Percentiles rank a stretch among this genome's conserved stretches.
Evolutionary conservation across 1,140 invertebrate genomes (phyloP).

Genomic region (Sinonovacula constricta): DNA sequence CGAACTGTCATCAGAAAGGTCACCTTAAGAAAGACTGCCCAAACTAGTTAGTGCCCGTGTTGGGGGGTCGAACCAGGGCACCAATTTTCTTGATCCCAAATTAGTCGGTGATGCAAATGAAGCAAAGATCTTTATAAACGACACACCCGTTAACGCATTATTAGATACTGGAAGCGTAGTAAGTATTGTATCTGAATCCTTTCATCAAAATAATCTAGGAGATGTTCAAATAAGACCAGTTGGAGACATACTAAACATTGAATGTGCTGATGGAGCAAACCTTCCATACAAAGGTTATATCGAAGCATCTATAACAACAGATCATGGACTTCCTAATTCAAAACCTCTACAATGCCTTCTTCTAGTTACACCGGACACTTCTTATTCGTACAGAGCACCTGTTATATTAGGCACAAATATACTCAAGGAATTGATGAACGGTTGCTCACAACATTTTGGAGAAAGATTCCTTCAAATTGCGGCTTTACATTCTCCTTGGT

Average conservation of each 20-base stretch:
- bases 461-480: neutral
- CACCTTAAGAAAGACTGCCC: constrained; percentile 4
- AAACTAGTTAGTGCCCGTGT: constrained; percentile 10
- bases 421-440: neutral
- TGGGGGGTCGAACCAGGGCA: neutral
- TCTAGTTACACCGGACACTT: constrained; percentile 10
- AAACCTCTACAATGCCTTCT: neutral
- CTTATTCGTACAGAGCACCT: neutral
- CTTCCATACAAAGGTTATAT: constrained; percentile 36
- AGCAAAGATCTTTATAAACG: constrained; percentile 3
- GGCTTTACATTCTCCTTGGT: neutral
- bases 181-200: constrained; percentile 28
- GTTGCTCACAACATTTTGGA: neutral
- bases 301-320: neutral
- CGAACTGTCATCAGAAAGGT: neutral
- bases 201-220: neutral
- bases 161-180: constrained; percentile 36
- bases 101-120: constrained; percentile 11
- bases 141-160: neutral
- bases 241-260: constrained; percentile 17
- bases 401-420: neutral
- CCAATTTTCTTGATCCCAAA: neutral
- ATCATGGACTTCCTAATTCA: neutral
- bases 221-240: constrained; percentile 4
- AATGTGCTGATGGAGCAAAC: constrained; percentile 32